Conservation (phyloP, 2,113 vertebrate species). For the Alligator sinensis region DNA sequence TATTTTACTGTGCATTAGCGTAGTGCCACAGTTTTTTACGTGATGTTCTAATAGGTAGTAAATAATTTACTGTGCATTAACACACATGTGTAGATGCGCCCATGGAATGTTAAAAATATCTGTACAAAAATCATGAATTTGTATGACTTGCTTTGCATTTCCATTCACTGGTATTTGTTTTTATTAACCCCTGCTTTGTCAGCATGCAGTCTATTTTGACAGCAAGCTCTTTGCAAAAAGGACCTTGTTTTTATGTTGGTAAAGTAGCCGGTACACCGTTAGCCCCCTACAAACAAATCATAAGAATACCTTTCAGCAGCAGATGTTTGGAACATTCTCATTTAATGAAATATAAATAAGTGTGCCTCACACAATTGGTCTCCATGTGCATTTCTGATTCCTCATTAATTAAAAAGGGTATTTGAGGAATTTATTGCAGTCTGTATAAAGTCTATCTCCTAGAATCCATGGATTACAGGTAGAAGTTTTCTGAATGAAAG, state of each 20-base stretch:
- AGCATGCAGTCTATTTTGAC: background rate
- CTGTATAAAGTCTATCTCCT: background rate
- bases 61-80: too few species aligned
- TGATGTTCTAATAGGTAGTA: too few species aligned
- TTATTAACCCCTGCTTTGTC: background rate
- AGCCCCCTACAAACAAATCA: conserved; percentile 56
- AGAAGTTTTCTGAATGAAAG: conserved; percentile 34
- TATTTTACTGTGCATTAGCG: too few species aligned
- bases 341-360: conserved; percentile 67
- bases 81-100: too few species aligned
- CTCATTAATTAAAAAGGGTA: conserved; percentile 80
- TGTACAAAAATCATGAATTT: background rate
- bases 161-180: background rate
- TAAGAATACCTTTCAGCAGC: conserved; percentile 38
- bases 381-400: conserved; percentile 58
- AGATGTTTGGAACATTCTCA: conserved; percentile 67
- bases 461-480: conserved; percentile 19
- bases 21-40: too few species aligned
- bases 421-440: conserved; percentile 75
- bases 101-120: background rate
- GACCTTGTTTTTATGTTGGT: conserved; percentile 23
- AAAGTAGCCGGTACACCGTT: conserved; percentile 48
- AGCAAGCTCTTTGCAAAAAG: conserved; percentile 22
- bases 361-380: conserved; percentile 60
- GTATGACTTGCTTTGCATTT: background rate